A percentile compares a stretch with the other conserved stretches of the same genome.
phyloP scores from a whole-genome alignment of 2,113 vertebrate genomes.

The Ammodytes marinus region DNA sequence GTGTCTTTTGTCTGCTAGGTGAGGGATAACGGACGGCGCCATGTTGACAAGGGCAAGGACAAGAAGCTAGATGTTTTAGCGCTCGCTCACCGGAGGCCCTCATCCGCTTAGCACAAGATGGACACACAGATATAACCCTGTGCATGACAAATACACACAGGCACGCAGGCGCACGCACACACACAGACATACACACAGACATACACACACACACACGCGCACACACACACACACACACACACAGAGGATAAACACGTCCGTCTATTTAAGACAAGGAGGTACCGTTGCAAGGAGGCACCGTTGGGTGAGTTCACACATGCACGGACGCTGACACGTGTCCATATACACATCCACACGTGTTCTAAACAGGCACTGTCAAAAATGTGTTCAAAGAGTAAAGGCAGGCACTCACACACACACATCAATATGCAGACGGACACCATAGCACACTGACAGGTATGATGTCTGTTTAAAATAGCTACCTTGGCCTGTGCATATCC shows the following conservation, averaged over 20 bases:
- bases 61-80: conserved; percentile 84
- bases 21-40: conserved; percentile 93
- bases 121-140: conserved; percentile 46
- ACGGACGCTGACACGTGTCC: conserved; percentile 6
- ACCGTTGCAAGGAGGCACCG: conserved; percentile 1
- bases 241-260: conserved; percentile 7
- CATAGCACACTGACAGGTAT: not conserved
- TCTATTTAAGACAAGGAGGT: conserved; percentile 27
- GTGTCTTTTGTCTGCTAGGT: conserved; percentile 91
- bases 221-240: conserved; percentile 13
- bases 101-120: conserved; percentile 63
- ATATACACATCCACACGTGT: not conserved
- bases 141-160: conserved; percentile 26
- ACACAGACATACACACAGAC: not conserved
- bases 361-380: not conserved
- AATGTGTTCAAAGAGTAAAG: not conserved
- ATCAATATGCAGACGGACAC: not conserved
- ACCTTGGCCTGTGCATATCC: not conserved
- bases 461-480: not conserved
- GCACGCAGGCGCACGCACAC: conserved; percentile 18
- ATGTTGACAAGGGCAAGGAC: conserved; percentile 94
- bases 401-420: conserved; percentile 1
- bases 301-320: conserved; percentile 24
- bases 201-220: conserved; percentile 20
- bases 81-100: conserved; percentile 79